Evolutionary conservation across 2,113 vertebrate genomes (phyloP).

Genomic region (Monopterus albus): DNA sequence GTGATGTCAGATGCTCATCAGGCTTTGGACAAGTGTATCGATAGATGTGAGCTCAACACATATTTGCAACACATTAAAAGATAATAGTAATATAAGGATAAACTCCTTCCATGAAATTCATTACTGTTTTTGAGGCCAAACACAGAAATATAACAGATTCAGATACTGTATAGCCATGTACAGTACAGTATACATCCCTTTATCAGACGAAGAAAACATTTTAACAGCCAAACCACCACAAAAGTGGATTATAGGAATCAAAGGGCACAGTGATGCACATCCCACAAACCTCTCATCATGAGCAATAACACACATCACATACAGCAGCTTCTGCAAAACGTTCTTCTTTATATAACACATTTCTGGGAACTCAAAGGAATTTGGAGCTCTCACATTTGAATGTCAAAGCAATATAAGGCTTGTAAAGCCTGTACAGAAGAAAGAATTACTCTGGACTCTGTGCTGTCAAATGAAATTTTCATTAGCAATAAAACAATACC

Average conservation of each 20-base stretch:
- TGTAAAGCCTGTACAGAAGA: constrained; percentile 26
- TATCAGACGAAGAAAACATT: constrained; percentile 47
- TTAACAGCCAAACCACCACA: constrained; percentile 49
- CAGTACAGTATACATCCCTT: constrained; percentile 57
- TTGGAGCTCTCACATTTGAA: constrained; percentile 47
- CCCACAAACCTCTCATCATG: constrained; percentile 59
- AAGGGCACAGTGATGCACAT: constrained; percentile 54
- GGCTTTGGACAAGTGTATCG: constrained; percentile 29
- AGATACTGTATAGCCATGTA: constrained; percentile 13
- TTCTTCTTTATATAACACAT: constrained; percentile 66
- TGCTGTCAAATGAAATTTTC: constrained; percentile 57
- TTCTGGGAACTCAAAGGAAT: constrained; percentile 72
- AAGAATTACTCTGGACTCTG: constrained; percentile 47
- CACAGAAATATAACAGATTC: constrained; percentile 34
- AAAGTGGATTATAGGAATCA: constrained; percentile 39
- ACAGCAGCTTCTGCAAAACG: constrained; percentile 64
- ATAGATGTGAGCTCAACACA: constrained; percentile 3
- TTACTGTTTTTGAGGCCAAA: constrained; percentile 60
- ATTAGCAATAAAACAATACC: constrained; percentile 73
- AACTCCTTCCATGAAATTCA: not conserved
- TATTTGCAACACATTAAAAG: constrained; percentile 10
- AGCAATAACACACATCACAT: constrained; percentile 76
- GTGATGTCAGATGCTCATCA: constrained; percentile 56
- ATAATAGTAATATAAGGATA: not conserved
- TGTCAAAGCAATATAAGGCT: constrained; percentile 71